phyloP scores from a whole-genome alignment of 2,113 vertebrate genomes.

The Abramis brama region DNA sequence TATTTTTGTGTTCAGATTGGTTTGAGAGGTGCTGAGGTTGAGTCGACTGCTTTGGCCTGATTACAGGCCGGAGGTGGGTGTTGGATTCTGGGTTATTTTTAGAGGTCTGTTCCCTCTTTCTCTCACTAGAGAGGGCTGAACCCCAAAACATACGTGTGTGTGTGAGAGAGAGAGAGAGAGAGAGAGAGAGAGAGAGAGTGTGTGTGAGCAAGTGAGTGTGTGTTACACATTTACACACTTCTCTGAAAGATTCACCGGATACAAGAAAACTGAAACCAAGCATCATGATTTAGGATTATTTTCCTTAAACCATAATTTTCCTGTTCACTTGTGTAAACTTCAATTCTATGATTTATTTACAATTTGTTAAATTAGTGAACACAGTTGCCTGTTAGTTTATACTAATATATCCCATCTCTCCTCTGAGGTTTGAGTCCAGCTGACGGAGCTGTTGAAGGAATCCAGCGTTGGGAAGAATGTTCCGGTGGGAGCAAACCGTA shows the following conservation, averaged over 20 bases:
- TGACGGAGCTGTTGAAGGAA: conserved; percentile 74
- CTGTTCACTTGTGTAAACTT: not conserved
- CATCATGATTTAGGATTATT: not conserved
- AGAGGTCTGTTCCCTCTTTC: conserved; percentile 4
- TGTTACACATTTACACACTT: not conserved
- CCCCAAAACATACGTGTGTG: not conserved
- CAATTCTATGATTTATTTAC: not conserved
- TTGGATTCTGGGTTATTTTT: conserved; percentile 47
- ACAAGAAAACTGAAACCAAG: not conserved
- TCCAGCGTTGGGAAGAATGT: conserved; percentile 74
- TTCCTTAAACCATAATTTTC: no score
- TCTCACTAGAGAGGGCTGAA: not conserved
- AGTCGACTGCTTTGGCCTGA: conserved; percentile 17
- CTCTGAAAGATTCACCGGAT: not conserved
- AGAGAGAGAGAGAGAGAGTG: no score
- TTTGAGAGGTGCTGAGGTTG: not conserved
- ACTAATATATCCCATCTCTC: not conserved
- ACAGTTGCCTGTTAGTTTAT: not conserved
- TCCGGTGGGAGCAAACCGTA: conserved; percentile 65
- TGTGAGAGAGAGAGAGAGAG: no score
- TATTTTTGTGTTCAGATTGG: not conserved
- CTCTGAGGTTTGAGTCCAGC: conserved; percentile 66
- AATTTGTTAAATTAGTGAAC: not conserved
- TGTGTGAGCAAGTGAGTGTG: no score
- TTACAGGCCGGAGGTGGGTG: not conserved